A percentile compares a stretch with the other conserved stretches of the same genome.
Evolutionary conservation across 1,140 invertebrate genomes (phyloP).

Genomic region (Anastrepha obliqua): DNA sequence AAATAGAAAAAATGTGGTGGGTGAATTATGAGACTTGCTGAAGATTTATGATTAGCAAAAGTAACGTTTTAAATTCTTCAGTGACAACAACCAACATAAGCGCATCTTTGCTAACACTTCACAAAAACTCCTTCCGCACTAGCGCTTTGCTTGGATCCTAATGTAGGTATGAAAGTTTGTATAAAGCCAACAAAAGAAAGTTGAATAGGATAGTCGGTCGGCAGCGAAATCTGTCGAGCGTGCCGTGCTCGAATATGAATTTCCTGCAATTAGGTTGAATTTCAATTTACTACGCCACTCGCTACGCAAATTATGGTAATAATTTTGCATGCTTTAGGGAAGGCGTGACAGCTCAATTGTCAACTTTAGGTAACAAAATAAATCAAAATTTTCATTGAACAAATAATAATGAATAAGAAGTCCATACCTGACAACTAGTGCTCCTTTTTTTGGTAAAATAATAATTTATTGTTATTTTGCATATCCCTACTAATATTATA

Average conservation of each 20-base stretch:
- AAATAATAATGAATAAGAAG: not conserved
- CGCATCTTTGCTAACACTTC: not conserved
- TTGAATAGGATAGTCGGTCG: not conserved
- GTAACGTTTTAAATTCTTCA: constrained; percentile 52
- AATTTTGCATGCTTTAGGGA: not conserved
- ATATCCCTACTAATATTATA: too few relatives aligned
- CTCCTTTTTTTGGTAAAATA: too few relatives aligned
- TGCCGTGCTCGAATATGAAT: constrained; percentile 54
- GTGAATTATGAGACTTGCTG: constrained; percentile 57
- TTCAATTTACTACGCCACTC: constrained; percentile 57
- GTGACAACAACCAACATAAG: constrained; percentile 37
- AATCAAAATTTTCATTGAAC: constrained; percentile 15
- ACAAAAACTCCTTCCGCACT: not conserved
- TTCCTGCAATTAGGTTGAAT: constrained; percentile 59
- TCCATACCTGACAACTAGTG: too few relatives aligned
- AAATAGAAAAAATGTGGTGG: constrained; percentile 22
- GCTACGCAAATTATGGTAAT: constrained; percentile 4
- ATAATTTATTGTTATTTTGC: too few relatives aligned
- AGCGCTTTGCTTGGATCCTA: not conserved
- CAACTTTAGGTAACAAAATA: not conserved
- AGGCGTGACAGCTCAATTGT: not conserved
- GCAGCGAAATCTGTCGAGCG: not conserved
- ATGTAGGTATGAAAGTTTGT: not conserved
- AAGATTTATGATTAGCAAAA: constrained; percentile 60
- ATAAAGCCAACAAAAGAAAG: constrained; percentile 52